Evolutionary conservation across 2,113 vertebrate species (phyloP), one percentile per base, ranked within the genome.

Genomic region (Columba janthina): DNA sequence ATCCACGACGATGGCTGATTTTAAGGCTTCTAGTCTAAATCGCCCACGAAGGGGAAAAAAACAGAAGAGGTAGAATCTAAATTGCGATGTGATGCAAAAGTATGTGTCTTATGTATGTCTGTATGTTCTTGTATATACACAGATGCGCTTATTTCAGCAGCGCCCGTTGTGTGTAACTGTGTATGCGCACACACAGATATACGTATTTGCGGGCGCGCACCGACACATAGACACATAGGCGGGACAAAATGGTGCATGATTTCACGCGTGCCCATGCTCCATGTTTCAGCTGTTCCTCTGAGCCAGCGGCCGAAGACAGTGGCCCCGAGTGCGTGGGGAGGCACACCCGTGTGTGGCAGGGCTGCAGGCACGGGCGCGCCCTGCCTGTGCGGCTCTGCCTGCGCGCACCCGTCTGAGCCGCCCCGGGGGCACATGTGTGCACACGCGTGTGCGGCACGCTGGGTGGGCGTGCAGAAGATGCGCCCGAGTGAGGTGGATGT

Each of bases 361-460:
- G 67, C 75, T 11, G 85, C 71, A 53, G 79, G 1, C 31, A 24
- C 32, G 15, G 86, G 72, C 70, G 74, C 62, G 67, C 62, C 72
- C 89, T 79, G 71, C 61, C 70, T 70, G 40, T 10, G 77, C 56
- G 10, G 28, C 60, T 87, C 56, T 92, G 70, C 70, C 62, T 83
- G 53, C 16, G 44, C 94, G 18, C 93, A 46, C 83, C 85, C 79
- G 60, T 71, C 42, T 18, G 2, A 65, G 60, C 54, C 51, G 50
- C 88, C 91, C 87, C 88, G 56, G 31, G 93, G 93, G 92, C 88
- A 95, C 81, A 48, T 16, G 38, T 53, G 70, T 28, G 77, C 88
- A 94, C 93, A 69, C 34, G 73, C 81, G 89, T 89, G 93, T 92
- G 85, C 51, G 11, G 29, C 82, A 70, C 67, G 42, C 28, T 20